Conservation (phyloP, 2,797 vertebrate species). For the Amblyraja radiata region DNA sequence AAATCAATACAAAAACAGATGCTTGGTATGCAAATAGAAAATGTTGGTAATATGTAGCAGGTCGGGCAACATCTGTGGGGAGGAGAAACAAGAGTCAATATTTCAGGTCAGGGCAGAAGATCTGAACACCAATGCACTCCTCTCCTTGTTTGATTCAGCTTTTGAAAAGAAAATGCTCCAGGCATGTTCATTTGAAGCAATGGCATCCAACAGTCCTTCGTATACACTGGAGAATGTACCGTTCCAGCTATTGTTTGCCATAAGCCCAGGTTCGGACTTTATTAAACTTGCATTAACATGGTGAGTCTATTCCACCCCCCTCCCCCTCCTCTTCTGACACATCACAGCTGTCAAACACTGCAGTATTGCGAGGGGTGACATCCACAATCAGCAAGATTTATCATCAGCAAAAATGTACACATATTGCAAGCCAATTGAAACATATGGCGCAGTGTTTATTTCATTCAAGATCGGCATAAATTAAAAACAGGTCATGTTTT, state of each 20-base stretch:
- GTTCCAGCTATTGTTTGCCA: neutral
- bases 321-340: neutral
- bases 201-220: neutral
- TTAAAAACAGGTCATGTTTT: neutral
- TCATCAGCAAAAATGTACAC: neutral
- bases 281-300: neutral
- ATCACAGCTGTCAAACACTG: neutral
- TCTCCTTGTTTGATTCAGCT: neutral
- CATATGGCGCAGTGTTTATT: slow-evolving; percentile 4
- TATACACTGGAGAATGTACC: neutral
- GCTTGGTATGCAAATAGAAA: no score
- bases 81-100: no score
- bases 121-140: neutral
- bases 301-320: neutral
- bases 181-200: neutral
- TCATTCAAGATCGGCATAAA: neutral
- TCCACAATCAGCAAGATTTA: slow-evolving; percentile 24
- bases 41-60: no score
- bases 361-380: slow-evolving; percentile 1
- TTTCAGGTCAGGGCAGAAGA: no score
- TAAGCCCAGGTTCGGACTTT: neutral
- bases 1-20: no score
- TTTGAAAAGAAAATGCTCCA: neutral
- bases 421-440: slow-evolving; percentile 24
- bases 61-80: no score